Base-by-base conservation (phyloP, 2,888 invertebrate species). In the Odontothrips loti region DNA sequence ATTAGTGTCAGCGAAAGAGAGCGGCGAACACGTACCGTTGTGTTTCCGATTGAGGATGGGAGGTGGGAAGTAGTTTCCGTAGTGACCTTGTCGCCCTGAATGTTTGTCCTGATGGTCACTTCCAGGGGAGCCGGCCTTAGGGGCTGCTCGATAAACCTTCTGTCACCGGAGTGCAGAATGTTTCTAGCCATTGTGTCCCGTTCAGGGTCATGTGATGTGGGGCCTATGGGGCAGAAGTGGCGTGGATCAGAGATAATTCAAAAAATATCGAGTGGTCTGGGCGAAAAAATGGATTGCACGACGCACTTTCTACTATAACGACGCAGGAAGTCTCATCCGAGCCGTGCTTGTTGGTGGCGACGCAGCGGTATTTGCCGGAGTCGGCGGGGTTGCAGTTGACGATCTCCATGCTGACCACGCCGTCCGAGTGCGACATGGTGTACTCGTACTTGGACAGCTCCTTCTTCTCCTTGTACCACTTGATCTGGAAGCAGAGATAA, bases 401-500 rank as follows among this genome's bases (percentile, higher is more conserved):
- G 85, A 99, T 97, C 90, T 99, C 99, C 89, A 99, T 92, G 0
- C 98, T 96, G 81, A 98, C 95, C 79, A 99, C 98, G 85, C 99
- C 99, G 87, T 97, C 97, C 4, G 96, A 92, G 86, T 95, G 93
- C 8, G 93, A 91, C 93, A 97, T 96, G 81, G 95, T 91, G 88
- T 96, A 98, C 85, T 97, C 96, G 86, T 94, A 93, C 87, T 95
- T 95, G 82, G 93, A 94, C 47, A 99, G 90, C 88, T 98, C 98
- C 80, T 93, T 92, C 84, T 94, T 95, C 86, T 99, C 98, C 89
- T 98, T 99, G 90, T 87, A 89, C 91, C 91, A 91, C 84, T 88
- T 88, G 17, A 90, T 88, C 90, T 90, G 84, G 15, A 84, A 58
- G 79, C 82, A 63, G 81, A 81, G 81, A 68, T 79, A 81, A 81